Evolutionary conservation across 1,140 invertebrate species (phyloP), one percentile per base, ranked within the genome.

Genomic region (Megalonaias nervosa): DNA sequence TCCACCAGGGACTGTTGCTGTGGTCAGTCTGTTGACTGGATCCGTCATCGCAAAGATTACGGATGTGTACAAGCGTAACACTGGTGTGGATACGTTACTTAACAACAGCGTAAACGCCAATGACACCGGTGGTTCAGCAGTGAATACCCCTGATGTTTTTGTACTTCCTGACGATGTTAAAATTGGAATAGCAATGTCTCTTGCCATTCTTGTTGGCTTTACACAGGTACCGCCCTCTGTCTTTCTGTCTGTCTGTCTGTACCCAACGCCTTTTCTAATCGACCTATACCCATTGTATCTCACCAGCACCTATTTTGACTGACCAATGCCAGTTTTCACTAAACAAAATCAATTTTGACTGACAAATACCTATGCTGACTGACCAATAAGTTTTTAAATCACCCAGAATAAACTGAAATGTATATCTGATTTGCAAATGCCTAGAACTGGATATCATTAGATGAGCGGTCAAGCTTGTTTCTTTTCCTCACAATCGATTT

Each of bases 11-110:
- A 85, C 87, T 31, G 89, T 90, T 79, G 89, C 89, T 21, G 84
- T 90, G 56, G 79, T 90, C n/a, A 81, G 85, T 61, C 74, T 90
- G 65, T 87, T 90, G 84, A 81, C 89, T n/a, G 88, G 88, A 23
- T 74, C 76, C 67, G 77, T 84, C 3, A 81, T 90, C 13, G 82
- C 67, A 13, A 21, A 69, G 71, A 75, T 86, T 65, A 48, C 38
- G 38, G 38, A 48, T 48, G 38, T 11, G 38, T 81, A 80, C 19
- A 59, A 69, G 9, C 15, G 60, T n/a, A 74, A 75, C 62, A 67
- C 67, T 23, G 75, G 38, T 26, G 71, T 48, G 38, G 38, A 48
- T 11, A 48, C 0, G 0, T 48, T 48, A 48, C 11, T 11, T 48
- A 75, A 75, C 66, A 55, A 9, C 17, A 67, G 55, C 17, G 0